Base-by-base conservation (phyloP, 2,888 invertebrate genomes). In the Mylabris sibirica region DNA sequence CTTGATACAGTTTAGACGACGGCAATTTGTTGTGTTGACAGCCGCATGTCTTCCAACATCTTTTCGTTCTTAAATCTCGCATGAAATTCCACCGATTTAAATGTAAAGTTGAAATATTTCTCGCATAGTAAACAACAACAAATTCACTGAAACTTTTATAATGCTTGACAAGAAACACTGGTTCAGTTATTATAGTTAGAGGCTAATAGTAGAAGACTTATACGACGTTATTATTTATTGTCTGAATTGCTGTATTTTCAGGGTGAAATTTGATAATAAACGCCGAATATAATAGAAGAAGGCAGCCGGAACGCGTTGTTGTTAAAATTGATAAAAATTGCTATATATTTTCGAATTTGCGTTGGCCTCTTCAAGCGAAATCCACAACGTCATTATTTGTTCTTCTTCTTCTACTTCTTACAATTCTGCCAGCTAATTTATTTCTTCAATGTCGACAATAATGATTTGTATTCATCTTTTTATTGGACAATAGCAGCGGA, bases 261-360 rank as follows among this genome's bases (percentile, higher is more conserved):
- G 30, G 3, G 44, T 44, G 22, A 53, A 44, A 22, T 24, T 57
- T 20, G 49, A 49, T 20, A 24, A 57, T 57, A 57, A n/a, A 14
- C 8, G 11, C 12, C 3, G 9, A 24, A 57, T 57, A 12, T 22
- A 24, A 57, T 57, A 24, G 4, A 24, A 22, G 57, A 57, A 57
- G 57, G 12, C 24, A 57, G 57, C 57, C 12, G 57, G 24, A 57
- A 57, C 24, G 14, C 22, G 24, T 24, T 22, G 22, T 57, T 57
- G 49, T 49, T 44, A 17, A 22, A 22, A 5, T 57, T 12, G 24
- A 57, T 57, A 57, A 57, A 57, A 57, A 57, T 24, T 57, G 57
- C 24, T 4, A 8, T 12, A 49, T 20, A 57, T 24, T 24, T 57
- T 24, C 22, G 22, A 22, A 57, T 1, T 22, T 53, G 14, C 8